These are phyloP conservation scores for Embidobia sp. DNA, from an alignment of 2,888 invertebrate species.

Conservation along the genomic window DNA sequence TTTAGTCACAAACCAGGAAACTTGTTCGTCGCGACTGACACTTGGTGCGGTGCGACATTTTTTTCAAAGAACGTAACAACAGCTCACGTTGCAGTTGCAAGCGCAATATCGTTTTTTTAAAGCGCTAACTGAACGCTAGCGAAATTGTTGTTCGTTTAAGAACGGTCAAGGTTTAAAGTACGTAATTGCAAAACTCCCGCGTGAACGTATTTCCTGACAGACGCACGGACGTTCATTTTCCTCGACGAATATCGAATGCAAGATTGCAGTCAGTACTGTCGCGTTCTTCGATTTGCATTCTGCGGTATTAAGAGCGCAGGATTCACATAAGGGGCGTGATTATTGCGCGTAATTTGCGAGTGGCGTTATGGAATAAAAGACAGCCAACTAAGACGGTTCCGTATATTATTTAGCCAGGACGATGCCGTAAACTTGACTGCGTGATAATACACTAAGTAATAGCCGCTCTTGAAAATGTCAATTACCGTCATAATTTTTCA, in stretches of 20 bases:
- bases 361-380: constrained; percentile 14
- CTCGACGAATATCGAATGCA: not conserved
- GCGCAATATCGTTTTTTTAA: constrained; percentile 26
- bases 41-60: constrained; percentile 8
- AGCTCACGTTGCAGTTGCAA: constrained; percentile 17
- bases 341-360: constrained; percentile 46
- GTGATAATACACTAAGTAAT: constrained; percentile 44
- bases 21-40: not conserved
- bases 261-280: constrained; percentile 12
- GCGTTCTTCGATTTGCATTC: constrained; percentile 39
- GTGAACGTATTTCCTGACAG: constrained; percentile 22
- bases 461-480: constrained; percentile 32
- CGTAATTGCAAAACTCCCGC: constrained; percentile 18
- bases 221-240: constrained; percentile 13
- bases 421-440: constrained; percentile 41
- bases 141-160: constrained; percentile 45
- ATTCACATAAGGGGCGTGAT: constrained; percentile 44
- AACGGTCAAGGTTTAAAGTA: constrained; percentile 41
- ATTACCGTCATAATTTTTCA: constrained; percentile 37
- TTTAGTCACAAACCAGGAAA: constrained; percentile 22
- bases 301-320: constrained; percentile 17
- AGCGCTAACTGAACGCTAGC: not conserved
- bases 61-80: constrained; percentile 8
- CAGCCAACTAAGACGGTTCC: constrained; percentile 17
- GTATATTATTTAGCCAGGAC: constrained; percentile 32